Percentiles rank a stretch among this genome's conserved stretches.
Conservation (phyloP, 2,797 vertebrate species). For the Chaunax sp. region DNA sequence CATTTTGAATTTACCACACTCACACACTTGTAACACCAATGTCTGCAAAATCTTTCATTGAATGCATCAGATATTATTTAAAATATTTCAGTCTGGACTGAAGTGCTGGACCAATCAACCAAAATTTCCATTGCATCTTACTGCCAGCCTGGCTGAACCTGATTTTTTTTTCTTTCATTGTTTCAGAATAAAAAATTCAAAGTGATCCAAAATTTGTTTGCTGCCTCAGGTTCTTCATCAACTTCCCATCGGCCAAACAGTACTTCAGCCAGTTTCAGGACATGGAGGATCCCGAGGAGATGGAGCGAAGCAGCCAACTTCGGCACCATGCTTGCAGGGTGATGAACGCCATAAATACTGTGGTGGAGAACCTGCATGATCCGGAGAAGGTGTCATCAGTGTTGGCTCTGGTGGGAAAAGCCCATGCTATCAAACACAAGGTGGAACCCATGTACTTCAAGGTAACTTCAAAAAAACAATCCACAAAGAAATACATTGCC, state of each 20-base stretch:
- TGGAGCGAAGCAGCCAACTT: constrained; percentile 93
- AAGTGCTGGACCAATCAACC: too few relatives aligned
- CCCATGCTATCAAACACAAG: constrained; percentile 97
- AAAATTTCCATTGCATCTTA: too few relatives aligned
- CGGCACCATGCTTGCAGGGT: constrained; percentile 92
- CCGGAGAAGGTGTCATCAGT: constrained; percentile 94
- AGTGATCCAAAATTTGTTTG: neutral
- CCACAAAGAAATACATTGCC: too few relatives aligned
- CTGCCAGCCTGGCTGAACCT: too few relatives aligned
- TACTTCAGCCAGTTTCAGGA: constrained; percentile 98
- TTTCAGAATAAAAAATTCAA: too few relatives aligned
- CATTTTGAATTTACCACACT: too few relatives aligned
- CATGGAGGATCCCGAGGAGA: constrained; percentile 94
- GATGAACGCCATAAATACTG: constrained; percentile 95
- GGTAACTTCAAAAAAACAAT: constrained; percentile 74
- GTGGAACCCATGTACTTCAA: constrained; percentile 98
- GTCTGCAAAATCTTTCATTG: too few relatives aligned
- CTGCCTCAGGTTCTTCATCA: constrained; percentile 91
- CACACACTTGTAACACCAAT: too few relatives aligned
- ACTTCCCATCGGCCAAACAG: constrained; percentile 96
- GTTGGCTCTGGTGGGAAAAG: constrained; percentile 92
- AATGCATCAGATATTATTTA: too few relatives aligned
- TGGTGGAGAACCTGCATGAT: constrained; percentile 95
- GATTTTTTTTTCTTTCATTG: too few relatives aligned
- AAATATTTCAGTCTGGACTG: too few relatives aligned